A percentile compares a stretch with the other conserved stretches of the same genome.
Evolutionary conservation across 1,140 invertebrate species (phyloP).

Genomic region (Mizuhopecten yessoensis): DNA sequence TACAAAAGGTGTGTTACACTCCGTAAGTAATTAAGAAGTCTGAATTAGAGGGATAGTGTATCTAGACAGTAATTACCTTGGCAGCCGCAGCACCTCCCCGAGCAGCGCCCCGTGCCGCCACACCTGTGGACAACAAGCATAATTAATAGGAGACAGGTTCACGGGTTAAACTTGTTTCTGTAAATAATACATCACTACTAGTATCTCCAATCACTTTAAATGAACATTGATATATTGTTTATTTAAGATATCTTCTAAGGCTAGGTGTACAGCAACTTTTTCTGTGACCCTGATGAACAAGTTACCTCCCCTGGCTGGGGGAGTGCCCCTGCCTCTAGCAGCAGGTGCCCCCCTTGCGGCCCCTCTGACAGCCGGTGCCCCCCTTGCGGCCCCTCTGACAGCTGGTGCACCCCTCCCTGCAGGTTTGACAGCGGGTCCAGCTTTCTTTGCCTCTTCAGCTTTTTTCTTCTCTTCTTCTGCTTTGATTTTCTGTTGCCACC

Average conservation of each 20-base stretch:
- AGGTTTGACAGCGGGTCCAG: constrained; percentile 54
- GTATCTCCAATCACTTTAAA: too few relatives aligned
- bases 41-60: not conserved
- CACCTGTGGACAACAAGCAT: constrained; percentile 41
- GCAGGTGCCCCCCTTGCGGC: constrained; percentile 66
- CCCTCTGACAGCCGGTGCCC: constrained; percentile 63
- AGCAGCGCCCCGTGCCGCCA: constrained; percentile 52
- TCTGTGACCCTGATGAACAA: too few relatives aligned
- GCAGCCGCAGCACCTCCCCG: constrained; percentile 61
- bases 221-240: too few relatives aligned
- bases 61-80: constrained; percentile 43
- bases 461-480: constrained; percentile 71
- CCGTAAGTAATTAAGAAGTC: too few relatives aligned
- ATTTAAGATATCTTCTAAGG: too few relatives aligned
- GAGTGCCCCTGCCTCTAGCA: constrained; percentile 66
- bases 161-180: not conserved
- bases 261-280: too few relatives aligned
- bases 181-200: too few relatives aligned
- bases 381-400: constrained; percentile 61
- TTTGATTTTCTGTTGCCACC: constrained; percentile 77
- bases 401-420: constrained; percentile 62
- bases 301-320: constrained; percentile 63
- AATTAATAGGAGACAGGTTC: not conserved
- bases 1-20: too few relatives aligned
- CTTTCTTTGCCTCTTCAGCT: constrained; percentile 63